Conservation (phyloP, 2,888 invertebrate genomes). For the Helleia helle region DNA sequence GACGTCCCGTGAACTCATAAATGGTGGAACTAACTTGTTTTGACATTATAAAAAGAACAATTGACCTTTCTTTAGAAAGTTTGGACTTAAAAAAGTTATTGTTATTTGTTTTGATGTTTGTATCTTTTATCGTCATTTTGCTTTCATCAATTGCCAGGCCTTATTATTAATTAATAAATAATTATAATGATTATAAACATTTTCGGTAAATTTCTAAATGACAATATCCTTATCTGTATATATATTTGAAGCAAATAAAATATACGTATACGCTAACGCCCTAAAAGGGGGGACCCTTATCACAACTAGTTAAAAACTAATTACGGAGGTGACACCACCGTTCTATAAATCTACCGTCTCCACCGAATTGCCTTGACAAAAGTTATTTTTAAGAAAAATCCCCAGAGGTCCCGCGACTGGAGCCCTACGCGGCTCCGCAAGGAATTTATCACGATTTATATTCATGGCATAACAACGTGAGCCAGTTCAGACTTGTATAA, state of each 20-base stretch:
- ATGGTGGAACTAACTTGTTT: constrained; percentile 42
- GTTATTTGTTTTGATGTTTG: too few relatives aligned
- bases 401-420: constrained; percentile 49
- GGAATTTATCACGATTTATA: constrained; percentile 78
- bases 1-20: constrained; percentile 48
- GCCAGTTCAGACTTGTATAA: constrained; percentile 63
- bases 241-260: neutral
- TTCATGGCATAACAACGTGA: constrained; percentile 73
- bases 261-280: constrained; percentile 45
- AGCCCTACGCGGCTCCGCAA: constrained; percentile 32
- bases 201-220: too few relatives aligned
- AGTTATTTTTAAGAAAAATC: constrained; percentile 75
- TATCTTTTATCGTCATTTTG: too few relatives aligned
- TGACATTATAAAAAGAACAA: constrained; percentile 47
- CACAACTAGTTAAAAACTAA: constrained; percentile 75
- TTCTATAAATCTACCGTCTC: constrained; percentile 66
- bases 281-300: constrained; percentile 67
- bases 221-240: too few relatives aligned
- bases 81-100: constrained; percentile 13
- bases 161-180: too few relatives aligned
- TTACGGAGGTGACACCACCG: constrained; percentile 73
- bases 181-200: too few relatives aligned
- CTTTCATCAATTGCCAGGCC: too few relatives aligned
- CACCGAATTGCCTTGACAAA: constrained; percentile 71
- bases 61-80: constrained; percentile 30